Base-by-base conservation (phyloP, 1,140 invertebrate genomes). In the Gryllus bimaculatus region DNA sequence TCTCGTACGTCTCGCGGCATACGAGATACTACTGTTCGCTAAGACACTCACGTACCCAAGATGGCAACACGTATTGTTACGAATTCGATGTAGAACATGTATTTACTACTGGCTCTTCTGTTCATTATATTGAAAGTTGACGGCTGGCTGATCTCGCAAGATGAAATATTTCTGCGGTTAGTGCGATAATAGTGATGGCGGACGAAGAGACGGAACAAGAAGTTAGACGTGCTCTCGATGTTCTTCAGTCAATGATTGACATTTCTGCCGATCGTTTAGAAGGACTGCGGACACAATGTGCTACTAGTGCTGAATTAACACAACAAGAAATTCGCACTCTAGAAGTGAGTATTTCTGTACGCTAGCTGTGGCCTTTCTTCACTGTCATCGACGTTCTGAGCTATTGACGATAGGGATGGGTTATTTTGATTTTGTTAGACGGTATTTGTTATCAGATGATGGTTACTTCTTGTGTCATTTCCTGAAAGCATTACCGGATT, bases 251-350 rank as follows among this genome's bases (percentile, higher is more conserved):
- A 82, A 96, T 98, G 94, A 98, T 98, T 87, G 95, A 96, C 89
- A 93, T 96, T 86, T 96, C 94, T 83, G 94, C 95, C 79, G 92
- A 95, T 87, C 92, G 95, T 85, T 90, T 98, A 83, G 93, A 97
- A 84, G 95, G 95, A 77, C 89, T 98, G 82, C 90, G 96, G 85
- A 97, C 95, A 78, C 92, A 96, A 89, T 98, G 96, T 88, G 93
- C 93, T 26, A 95, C 95, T 78, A 96, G 92, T 85, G 94, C 93
- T 75, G 94, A 96, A 86, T 89, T 98, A 81, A 98, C 96, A 73
- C 95, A 97, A 85, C 94, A 97, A 84, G 96, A 98, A 90, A 98
- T 98, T 83, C 90, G 96, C 82, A 95, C 93, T 77, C 88, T 97
- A 76, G 97, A 98, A 92, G 95, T 96, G 89, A 85, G 82, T 80